These are phyloP conservation scores for Halcyon malimbica DNA, from an alignment of 2,113 vertebrate species.

Conservation along the genomic window DNA sequence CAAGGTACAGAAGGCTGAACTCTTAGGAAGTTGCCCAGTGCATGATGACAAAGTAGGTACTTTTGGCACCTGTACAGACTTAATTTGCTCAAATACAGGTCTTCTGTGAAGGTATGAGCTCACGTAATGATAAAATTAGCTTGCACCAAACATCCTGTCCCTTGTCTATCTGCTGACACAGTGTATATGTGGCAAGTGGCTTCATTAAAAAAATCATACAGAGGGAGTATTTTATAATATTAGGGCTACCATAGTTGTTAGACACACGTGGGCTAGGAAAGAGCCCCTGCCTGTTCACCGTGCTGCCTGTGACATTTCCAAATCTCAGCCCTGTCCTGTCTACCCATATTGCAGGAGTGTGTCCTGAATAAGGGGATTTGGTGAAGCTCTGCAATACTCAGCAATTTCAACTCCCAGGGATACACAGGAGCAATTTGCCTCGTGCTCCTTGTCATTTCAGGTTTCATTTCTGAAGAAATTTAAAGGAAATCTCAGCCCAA, in stretches of 20 bases:
- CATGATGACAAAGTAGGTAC: not conserved
- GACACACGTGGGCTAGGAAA: not conserved
- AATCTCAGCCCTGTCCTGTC: not conserved
- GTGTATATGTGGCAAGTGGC: fast-evolving
- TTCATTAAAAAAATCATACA: not conserved
- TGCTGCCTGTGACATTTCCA: not conserved
- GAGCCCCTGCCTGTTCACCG: not conserved
- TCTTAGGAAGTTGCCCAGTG: not conserved
- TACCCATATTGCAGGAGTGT: not conserved
- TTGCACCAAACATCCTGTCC: not conserved
- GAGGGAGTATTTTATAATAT: not conserved
- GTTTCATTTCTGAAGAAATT: slow-evolving; percentile 9
- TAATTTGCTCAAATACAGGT: not conserved
- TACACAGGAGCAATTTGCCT: not conserved
- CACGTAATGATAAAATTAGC: not conserved
- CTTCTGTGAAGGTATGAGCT: not conserved
- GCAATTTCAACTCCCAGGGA: slow-evolving; percentile 20
- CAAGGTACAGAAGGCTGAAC: not conserved
- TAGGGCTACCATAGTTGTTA: fast-evolving
- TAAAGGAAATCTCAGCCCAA: not conserved
- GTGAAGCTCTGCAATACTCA: not conserved
- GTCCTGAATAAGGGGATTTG: slow-evolving; percentile 29
- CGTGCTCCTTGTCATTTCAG: not conserved
- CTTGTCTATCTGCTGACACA: fast-evolving
- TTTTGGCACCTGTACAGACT: not conserved